Base-by-base conservation (phyloP, 2,113 vertebrate species). In the Anoura caudifer region DNA sequence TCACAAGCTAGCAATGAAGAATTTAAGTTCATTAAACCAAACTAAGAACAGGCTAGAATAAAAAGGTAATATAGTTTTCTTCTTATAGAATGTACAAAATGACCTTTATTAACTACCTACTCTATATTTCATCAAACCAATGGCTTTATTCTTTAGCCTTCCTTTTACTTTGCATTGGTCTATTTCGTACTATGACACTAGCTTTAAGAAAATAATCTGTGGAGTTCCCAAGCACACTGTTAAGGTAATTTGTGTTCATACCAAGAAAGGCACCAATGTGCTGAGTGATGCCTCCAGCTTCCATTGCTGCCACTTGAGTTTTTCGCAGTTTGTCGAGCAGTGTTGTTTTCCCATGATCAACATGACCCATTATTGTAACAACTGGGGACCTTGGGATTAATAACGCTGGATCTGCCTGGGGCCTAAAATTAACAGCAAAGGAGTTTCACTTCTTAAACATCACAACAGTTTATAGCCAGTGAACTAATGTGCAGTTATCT, bases 321-420 rank as follows among this genome's bases (percentile, higher is more conserved):
- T 99, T 99, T 93, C 99, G 98, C 38, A 99, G 98, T 52, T 99
- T 99, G 99, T 99, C 99, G 91, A 99, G 99, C 63, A 99, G 98
- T 0, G 99, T 99, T 1, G 99, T 99, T 96, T 99, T 99, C 16
- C 99, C 99, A 36, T 99, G 99, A 95, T 99, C 99, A 80, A 99
- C 99, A 2, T 99, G 99, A 54, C 99, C 99, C 99, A 99, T 99
- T 96, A 99, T 99, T 47, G 99, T 99, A 84, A 99, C 99, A 89
- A 99, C 99, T 0, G 99, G 99, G 65, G 99, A 99, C 16, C 99
- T 99, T 0, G 98, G 88, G 56, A 96, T 98, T 97, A 99, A 98
- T 1, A 93, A 56, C 69, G 98, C 87, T 15, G 98, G 98, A 93
- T 99, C 99, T 45, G 99, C 98, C 3, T 98, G 99, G 4, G 98